Evolutionary conservation across 2,113 vertebrate genomes (phyloP), one percentile per base, ranked within the genome.

Genomic region (Oncorhynchus kisutch): DNA sequence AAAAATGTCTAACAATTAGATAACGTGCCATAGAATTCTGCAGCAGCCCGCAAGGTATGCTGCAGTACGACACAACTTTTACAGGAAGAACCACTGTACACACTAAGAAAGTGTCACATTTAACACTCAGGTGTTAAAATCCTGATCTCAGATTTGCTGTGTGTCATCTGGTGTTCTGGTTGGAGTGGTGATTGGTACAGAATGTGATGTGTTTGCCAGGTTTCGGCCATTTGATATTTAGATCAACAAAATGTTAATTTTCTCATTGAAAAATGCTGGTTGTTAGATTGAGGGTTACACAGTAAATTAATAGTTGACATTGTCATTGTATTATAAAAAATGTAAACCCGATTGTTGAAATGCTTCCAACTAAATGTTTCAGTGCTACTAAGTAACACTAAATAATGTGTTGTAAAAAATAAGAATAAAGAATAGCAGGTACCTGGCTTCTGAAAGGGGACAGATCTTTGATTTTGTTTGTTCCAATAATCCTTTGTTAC

Each of bases 401-500:
- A 64, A 76, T 27, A 76, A 49, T 27, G 1, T 0, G 65, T 27
- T 39, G 39, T 39, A 9, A 39, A 8, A 69, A 48, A 27, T 27
- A 31, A 78, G 66, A 70, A 64, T 22, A 69, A 39, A 9, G 0
- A 39, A 39, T 39, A 39, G 31, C 31, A 25, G 12, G 16, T 6
- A 66, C 5, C 12, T 65, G 20, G 9, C 51, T 57, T 65, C 18
- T 54, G 11, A 71, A 76, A 64, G 18, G 11, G 16, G 24, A 31
- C 1, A 25, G 49, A 73, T 39, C 24, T 78, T 72, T 81, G 18
- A 64, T 70, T 76, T 75, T 16, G 68, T 67, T 78, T 27, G 27
- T 60, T 45, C 74, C 68, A 74, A 80, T 78, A 69, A 67, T 24
- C 60, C 76, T 76, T 71, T 78, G 70, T 39, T 62, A 67, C 64